A percentile compares a stretch with the other conserved stretches of the same genome.
Evolutionary conservation across 1,140 invertebrate genomes (phyloP).

Genomic region (Drosophila mayri): DNA sequence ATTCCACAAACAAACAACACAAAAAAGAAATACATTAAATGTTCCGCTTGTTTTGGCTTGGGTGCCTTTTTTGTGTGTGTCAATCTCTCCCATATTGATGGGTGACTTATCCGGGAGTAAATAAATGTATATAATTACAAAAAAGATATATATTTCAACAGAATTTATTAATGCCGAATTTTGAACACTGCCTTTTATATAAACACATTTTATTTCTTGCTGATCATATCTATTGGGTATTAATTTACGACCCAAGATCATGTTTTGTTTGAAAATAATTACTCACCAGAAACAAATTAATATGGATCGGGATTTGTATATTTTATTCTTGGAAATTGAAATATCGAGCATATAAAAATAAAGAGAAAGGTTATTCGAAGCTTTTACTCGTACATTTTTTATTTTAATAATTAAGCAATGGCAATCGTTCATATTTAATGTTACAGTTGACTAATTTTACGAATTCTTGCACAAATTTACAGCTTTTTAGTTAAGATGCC

Average conservation of each 20-base stretch:
- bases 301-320: neutral
- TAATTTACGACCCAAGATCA: neutral
- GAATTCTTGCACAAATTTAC: neutral
- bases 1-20: constrained; percentile 14
- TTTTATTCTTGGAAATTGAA: neutral
- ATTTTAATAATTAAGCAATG: neutral
- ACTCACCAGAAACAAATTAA: neutral
- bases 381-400: neutral
- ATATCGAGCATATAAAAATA: neutral
- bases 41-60: constrained; percentile 13
- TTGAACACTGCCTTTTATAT: neutral
- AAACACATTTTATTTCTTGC: neutral
- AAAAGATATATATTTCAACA: neutral
- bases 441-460: constrained; percentile 1
- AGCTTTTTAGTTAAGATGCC: neutral
- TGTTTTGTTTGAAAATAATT: constrained; percentile 6
- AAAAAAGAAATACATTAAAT: constrained; percentile 20
- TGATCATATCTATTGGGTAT: neutral
- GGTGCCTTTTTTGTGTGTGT: constrained; percentile 15
- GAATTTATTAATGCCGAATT: constrained; percentile 6
- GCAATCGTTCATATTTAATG: neutral
- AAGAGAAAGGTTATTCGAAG: constrained; percentile 1
- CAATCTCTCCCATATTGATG: constrained; percentile 10
- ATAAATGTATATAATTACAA: constrained; percentile 13
- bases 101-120: constrained; percentile 14